These are phyloP conservation scores for Ibidorhyncha struthersii DNA, from an alignment of 2,113 vertebrate species.

Conservation along the genomic window DNA sequence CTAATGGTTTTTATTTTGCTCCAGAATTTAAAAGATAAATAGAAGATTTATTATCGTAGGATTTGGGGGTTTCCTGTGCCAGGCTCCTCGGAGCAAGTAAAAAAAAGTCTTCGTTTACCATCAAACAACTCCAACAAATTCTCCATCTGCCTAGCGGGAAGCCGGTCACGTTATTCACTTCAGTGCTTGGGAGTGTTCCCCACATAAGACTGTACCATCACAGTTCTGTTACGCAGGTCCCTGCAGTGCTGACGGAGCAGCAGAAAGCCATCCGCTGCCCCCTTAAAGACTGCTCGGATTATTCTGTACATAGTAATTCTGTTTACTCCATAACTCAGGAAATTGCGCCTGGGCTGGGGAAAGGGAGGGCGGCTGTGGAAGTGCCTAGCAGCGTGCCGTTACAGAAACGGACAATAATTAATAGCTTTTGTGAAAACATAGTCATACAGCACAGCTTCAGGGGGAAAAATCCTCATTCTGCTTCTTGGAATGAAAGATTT, in stretches of 20 bases:
- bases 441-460: not conserved
- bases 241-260: not conserved
- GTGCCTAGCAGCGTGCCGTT: not conserved
- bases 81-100: not conserved
- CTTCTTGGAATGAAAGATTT: not conserved
- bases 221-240: conserved; percentile 1
- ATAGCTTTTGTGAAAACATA: conserved; percentile 22
- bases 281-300: not conserved
- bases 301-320: not conserved
- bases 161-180: not conserved
- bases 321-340: conserved; percentile 16
- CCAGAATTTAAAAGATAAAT: conserved; percentile 40
- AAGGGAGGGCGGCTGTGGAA: not conserved
- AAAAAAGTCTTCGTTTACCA: not conserved
- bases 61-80: conserved; percentile 42
- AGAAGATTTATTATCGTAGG: conserved; percentile 36
- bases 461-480: not conserved
- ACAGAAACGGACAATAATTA: not conserved
- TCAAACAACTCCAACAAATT: conserved; percentile 6
- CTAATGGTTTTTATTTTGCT: conserved; percentile 33
- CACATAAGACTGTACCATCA: conserved; percentile 38
- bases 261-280: not conserved
- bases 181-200: not conserved
- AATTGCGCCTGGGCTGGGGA: not conserved
- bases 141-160: not conserved